phyloP scores from a whole-genome alignment of 2,888 invertebrate genomes.

The Drosophila kokeensis region DNA sequence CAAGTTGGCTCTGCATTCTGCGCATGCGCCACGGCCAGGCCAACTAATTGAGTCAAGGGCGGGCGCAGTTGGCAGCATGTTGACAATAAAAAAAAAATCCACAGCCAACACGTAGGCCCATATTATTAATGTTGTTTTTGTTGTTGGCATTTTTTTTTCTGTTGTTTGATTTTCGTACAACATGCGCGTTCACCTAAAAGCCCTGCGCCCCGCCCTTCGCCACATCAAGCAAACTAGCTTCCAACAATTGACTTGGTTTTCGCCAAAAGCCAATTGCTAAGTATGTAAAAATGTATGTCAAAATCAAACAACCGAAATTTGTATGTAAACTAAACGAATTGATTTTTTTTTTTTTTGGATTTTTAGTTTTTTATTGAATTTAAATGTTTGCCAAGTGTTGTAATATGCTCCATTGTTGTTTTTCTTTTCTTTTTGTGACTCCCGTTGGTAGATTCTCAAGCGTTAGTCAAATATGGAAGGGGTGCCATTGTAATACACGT shows the following conservation, averaged over 20 bases:
- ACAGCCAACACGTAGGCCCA: conserved; percentile 61
- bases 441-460: conserved; percentile 29
- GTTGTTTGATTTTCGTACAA: conserved; percentile 37
- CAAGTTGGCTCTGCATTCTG: conserved; percentile 58
- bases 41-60: conserved; percentile 76
- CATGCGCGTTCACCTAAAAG: conserved; percentile 34
- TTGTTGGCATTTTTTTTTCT: conserved; percentile 11
- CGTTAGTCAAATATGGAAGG: conserved; percentile 11
- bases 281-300: conserved; percentile 55
- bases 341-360: conserved; percentile 20
- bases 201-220: not conserved
- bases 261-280: conserved; percentile 51
- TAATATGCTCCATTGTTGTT: conserved; percentile 43
- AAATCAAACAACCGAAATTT: conserved; percentile 44
- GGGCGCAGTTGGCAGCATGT: conserved; percentile 52
- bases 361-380: conserved; percentile 23
- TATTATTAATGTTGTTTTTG: not conserved
- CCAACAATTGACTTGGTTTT: conserved; percentile 57
- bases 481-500: conserved; percentile 6
- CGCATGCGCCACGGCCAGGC: conserved; percentile 71
- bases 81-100: conserved; percentile 63
- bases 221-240: conserved; percentile 9
- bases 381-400: conserved; percentile 67
- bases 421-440: conserved; percentile 7
- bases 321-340: conserved; percentile 44